phyloP scores from a whole-genome alignment of 1,140 invertebrate species.

The Zaprionus ghesquierei region DNA sequence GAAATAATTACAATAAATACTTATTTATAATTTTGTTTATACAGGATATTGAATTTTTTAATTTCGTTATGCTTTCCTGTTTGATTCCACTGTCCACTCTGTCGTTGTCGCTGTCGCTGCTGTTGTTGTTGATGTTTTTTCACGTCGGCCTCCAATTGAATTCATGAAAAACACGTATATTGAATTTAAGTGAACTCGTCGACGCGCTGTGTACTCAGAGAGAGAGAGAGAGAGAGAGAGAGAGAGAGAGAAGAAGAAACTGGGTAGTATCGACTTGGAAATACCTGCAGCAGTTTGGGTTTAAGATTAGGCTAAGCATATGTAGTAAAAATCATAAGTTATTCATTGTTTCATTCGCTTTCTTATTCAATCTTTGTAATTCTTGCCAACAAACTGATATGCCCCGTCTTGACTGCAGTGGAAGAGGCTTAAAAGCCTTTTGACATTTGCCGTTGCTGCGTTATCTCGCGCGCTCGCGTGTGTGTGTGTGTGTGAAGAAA shows the following conservation, averaged over 20 bases:
- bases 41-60: slow-evolving; percentile 79
- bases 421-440: slow-evolving; percentile 22
- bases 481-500: background rate
- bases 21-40: slow-evolving; percentile 77
- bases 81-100: slow-evolving; percentile 6
- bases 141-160: background rate
- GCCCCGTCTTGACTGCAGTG: background rate
- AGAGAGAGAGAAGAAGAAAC: background rate
- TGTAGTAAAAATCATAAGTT: too few species aligned
- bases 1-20: slow-evolving; percentile 79
- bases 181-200: slow-evolving; percentile 48
- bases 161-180: slow-evolving; percentile 38
- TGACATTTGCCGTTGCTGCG: slow-evolving; percentile 19
- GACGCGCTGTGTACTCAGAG: background rate
- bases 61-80: slow-evolving; percentile 48
- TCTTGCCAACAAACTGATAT: background rate
- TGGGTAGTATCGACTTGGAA: background rate
- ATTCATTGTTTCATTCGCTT: background rate
- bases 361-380: background rate
- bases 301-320: background rate
- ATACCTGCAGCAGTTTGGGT: background rate
- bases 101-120: background rate
- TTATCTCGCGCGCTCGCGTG: background rate
- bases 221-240: background rate
- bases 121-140: background rate